These are phyloP conservation scores for Scolopax mira DNA, from an alignment of 2,113 vertebrate species.

Conservation along the genomic window DNA sequence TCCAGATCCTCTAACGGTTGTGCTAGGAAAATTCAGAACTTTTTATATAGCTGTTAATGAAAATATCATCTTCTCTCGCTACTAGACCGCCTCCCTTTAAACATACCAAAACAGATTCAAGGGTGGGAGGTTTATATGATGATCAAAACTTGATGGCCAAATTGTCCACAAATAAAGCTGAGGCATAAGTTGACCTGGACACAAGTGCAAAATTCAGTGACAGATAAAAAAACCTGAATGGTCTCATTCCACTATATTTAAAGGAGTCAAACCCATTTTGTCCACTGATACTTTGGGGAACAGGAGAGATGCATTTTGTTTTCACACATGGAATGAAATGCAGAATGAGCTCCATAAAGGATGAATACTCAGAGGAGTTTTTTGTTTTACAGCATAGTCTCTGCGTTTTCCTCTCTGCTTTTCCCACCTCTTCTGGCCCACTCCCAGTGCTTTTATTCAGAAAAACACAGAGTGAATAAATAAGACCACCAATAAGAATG, in stretches of 20 bases:
- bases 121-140: not conserved
- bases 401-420: conserved; percentile 7
- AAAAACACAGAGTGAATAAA: not conserved
- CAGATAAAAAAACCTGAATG: not conserved
- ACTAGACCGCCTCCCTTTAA: not conserved
- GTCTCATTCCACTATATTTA: not conserved
- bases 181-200: not conserved
- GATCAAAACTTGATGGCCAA: not conserved
- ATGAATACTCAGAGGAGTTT: conserved; percentile 53
- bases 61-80: not conserved
- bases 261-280: not conserved
- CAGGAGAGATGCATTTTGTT: conserved; percentile 2
- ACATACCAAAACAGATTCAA: not conserved
- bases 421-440: not conserved
- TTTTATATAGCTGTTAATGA: not conserved
- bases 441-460: not conserved
- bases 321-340: conserved; percentile 51
- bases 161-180: not conserved
- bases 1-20: not conserved
- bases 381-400: not conserved
- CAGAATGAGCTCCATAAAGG: not conserved
- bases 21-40: not conserved
- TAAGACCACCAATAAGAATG: not conserved
- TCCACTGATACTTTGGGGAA: conserved; percentile 12
- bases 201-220: not conserved